A percentile compares a stretch with the other conserved stretches of the same genome.
Conservation (phyloP, 2,113 vertebrate species). For the Pterocles orientalis region DNA sequence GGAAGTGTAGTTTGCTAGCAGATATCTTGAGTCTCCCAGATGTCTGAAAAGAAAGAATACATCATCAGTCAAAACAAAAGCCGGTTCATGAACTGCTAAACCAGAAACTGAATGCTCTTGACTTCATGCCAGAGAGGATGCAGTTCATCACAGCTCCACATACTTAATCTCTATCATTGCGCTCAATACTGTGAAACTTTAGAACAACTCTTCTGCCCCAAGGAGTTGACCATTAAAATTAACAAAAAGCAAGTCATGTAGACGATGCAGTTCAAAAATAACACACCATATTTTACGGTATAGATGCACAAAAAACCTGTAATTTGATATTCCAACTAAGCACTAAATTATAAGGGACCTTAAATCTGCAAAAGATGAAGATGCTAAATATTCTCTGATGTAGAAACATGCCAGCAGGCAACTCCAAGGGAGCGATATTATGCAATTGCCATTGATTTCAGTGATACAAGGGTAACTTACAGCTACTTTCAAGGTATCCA, state of each 20-base stretch:
- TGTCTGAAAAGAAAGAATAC: conserved; percentile 47
- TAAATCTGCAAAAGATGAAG: background rate
- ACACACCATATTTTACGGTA: conserved; percentile 18
- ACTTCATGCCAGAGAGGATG: conserved; percentile 54
- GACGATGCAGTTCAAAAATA: conserved; percentile 39
- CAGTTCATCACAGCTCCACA: conserved; percentile 57
- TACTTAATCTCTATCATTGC: conserved; percentile 57
- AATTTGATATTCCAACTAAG: background rate
- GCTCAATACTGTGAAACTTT: conserved; percentile 40
- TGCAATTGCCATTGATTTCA: background rate
- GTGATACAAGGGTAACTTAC: background rate
- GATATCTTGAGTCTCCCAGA: conserved; percentile 30
- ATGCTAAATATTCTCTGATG: background rate
- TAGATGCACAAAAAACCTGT: background rate
- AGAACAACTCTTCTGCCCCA: conserved; percentile 39
- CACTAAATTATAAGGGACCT: background rate
- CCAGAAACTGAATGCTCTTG: conserved; percentile 50
- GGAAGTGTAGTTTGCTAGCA: background rate
- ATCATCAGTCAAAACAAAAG: conserved; percentile 56
- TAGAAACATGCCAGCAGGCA: background rate
- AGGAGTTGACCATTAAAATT: conserved; percentile 47
- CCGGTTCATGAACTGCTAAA: conserved; percentile 48
- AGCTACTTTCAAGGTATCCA: background rate
- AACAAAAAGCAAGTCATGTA: conserved; percentile 34
- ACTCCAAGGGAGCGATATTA: background rate